These are phyloP conservation scores for Lophochroa leadbeateri DNA, from an alignment of 2,113 vertebrate genomes.

Conservation along the genomic window DNA sequence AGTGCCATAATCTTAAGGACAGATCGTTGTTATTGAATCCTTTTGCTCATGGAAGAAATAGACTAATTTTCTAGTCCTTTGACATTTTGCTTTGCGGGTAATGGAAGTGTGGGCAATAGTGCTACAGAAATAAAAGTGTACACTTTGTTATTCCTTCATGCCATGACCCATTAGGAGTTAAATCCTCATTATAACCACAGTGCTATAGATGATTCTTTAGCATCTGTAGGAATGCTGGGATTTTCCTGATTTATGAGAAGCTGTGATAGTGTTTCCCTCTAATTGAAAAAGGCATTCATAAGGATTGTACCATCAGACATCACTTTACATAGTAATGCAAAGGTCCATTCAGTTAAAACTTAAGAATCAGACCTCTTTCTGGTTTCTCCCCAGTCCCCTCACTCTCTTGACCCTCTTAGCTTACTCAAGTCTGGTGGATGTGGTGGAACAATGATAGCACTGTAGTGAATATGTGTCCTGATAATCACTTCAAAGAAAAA, in stretches of 20 bases:
- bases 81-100: not conserved
- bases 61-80: not conserved
- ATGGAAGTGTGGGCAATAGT: not conserved
- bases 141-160: not conserved
- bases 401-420: not conserved
- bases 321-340: not conserved
- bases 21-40: not conserved
- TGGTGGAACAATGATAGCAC: not conserved
- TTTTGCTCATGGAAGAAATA: not conserved
- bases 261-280: not conserved
- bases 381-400: not conserved
- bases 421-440: not conserved
- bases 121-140: rapidly evolving
- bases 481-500: not conserved
- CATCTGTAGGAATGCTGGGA: not conserved
- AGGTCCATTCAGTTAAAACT: not conserved
- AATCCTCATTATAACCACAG: not conserved
- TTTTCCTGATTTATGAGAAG: not conserved
- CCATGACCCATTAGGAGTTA: not conserved
- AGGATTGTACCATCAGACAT: not conserved
- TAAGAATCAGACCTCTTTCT: not conserved
- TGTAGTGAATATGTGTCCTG: not conserved
- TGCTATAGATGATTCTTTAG: not conserved
- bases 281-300: not conserved
- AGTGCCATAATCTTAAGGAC: not conserved